These are phyloP conservation scores for Bemisia tabaci DNA, from an alignment of 1,140 invertebrate species.

Conservation along the genomic window DNA sequence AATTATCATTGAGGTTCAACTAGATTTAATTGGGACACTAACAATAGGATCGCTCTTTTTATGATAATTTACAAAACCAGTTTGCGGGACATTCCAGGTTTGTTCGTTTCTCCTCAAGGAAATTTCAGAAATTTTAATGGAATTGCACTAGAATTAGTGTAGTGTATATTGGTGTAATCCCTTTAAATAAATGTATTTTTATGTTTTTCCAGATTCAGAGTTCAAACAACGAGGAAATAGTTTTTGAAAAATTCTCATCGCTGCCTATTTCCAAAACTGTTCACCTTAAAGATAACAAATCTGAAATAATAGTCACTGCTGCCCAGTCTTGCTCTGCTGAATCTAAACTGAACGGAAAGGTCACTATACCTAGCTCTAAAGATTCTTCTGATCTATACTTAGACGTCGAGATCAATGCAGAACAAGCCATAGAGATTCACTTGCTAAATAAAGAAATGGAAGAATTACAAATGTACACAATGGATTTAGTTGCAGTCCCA, in stretches of 20 bases:
- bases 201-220: background rate
- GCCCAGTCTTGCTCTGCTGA: background rate
- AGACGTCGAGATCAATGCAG: background rate
- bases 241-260: background rate
- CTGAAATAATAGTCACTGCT: background rate
- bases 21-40: too few species aligned
- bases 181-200: background rate
- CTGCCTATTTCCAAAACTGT: background rate
- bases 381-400: background rate
- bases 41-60: too few species aligned
- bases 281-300: background rate
- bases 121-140: too few species aligned
- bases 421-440: background rate
- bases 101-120: too few species aligned
- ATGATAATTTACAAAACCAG: too few species aligned
- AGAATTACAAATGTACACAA: background rate
- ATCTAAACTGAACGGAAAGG: background rate
- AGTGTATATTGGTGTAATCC: too few species aligned
- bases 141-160: too few species aligned
- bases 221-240: background rate
- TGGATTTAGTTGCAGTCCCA: background rate
- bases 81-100: too few species aligned
- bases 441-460: background rate
- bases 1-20: too few species aligned
- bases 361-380: background rate